Conservation (phyloP, 2,797 vertebrate species). For the Heterohyrax brucei region DNA sequence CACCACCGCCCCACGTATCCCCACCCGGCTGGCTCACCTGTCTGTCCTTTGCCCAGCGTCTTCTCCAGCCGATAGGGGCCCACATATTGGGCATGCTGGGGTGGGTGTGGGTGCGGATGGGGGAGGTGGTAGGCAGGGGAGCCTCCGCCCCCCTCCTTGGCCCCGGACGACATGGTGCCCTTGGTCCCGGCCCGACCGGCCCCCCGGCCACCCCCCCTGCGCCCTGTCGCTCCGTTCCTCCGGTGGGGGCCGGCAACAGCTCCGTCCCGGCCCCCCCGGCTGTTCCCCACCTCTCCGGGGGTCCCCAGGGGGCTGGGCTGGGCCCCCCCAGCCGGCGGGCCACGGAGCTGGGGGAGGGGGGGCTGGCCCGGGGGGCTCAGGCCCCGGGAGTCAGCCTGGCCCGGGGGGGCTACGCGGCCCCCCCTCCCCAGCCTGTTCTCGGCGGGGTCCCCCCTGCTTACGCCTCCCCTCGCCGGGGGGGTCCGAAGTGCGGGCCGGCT, state of each 20-base stretch:
- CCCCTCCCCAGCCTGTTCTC: conserved; percentile 82
- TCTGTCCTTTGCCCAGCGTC: conserved; percentile 97
- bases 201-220: conserved; percentile 87
- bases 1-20: not conserved
- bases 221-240: conserved; percentile 85
- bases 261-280: conserved; percentile 84
- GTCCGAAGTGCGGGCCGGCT: conserved; percentile 82
- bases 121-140: conserved; percentile 90
- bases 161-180: conserved; percentile 84
- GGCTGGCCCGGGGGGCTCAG: conserved; percentile 88
- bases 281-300: conserved; percentile 87
- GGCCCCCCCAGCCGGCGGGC: conserved; percentile 85
- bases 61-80: conserved; percentile 97
- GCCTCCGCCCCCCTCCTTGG: conserved; percentile 83
- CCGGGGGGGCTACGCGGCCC: conserved; percentile 87
- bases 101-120: conserved; percentile 89
- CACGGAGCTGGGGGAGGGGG: conserved; percentile 85
- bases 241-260: conserved; percentile 88
- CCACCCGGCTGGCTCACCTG: conserved; percentile 91
- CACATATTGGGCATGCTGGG: conserved; percentile 95
- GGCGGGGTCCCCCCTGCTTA: conserved; percentile 78
- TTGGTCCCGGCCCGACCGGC: conserved; percentile 89
- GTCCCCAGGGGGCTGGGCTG: conserved; percentile 87
- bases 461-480: conserved; percentile 81
- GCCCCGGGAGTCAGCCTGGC: conserved; percentile 87